Base-by-base conservation (phyloP, 2,888 invertebrate species). In the Lepidochrysops patricia region DNA sequence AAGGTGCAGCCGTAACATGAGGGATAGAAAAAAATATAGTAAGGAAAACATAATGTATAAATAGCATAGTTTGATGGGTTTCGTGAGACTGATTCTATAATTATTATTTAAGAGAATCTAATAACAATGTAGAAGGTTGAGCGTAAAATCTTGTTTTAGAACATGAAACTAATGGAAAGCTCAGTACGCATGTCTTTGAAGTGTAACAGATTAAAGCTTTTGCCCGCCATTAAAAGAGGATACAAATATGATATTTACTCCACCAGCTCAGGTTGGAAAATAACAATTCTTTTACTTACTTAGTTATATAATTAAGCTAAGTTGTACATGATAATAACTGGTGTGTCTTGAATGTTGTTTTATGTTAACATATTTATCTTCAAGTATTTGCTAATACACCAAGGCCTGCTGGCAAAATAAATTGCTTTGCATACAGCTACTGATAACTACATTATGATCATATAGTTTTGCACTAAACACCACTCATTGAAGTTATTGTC, bases 181-280 rank as follows among this genome's bases (percentile, higher is more conserved):
- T 93, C 92, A 79, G 89, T 95, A 84, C 91, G 91, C 81, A 90
- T 91, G 79, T 91, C 92, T 80, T 90, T 95, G 90, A 92, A 92
- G 84, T 93, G 94, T 80, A 90, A 91, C 81, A 92, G 94, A 82
- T 92, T 94, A 80, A 95, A 95, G 91, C 90, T 93, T 82, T 93
- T 96, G 79, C 95, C 95, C 77, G 92, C 95, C 69, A 92, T 96
- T 84, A 94, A 94, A 90, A 91, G 95, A 82, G 95, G 95, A 82
- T 93, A 94, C 87, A 91, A 92, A 84, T 92, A 94, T 86, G 95
- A 96, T 90, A 93, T 95, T 79, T 96, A 95, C 90, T 92, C 95
- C 85, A 95, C 94, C 87, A 94, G 94, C 86, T 95, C 95, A 95
- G 96, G 96, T 96, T 92, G 91, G 93, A 68, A 5, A 35, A 37